Percentiles rank a stretch among this genome's conserved stretches.
Evolutionary conservation across 2,888 invertebrate species (phyloP).

Genomic region (Coelopa pilipes): DNA sequence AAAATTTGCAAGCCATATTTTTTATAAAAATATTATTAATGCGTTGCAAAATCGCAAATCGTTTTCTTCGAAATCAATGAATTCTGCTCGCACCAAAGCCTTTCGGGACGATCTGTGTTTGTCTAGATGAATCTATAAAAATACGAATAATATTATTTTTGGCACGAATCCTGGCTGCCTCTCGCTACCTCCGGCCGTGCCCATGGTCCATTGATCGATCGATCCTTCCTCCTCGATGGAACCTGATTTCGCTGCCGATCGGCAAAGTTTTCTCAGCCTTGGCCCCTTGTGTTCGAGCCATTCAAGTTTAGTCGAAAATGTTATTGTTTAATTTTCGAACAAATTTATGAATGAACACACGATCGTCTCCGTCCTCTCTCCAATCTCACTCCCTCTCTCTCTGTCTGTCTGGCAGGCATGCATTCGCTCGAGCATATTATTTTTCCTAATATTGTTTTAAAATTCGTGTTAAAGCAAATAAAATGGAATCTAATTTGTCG

Average conservation of each 20-base stretch:
- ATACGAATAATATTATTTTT: conserved; percentile 10
- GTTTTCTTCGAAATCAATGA: not conserved
- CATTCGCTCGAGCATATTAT: not conserved
- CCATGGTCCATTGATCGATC: too few species aligned
- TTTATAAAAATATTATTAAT: not conserved
- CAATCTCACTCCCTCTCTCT: not conserved
- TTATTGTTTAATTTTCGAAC: not conserved
- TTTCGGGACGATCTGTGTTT: not conserved
- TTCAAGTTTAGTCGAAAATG: not conserved
- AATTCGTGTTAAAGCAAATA: conserved; percentile 26
- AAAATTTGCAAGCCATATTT: conserved; percentile 2
- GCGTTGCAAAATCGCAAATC: too few species aligned
- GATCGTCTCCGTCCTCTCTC: not conserved
- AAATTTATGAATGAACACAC: conserved; percentile 14
- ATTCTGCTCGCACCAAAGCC: too few species aligned
- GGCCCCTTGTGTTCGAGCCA: too few species aligned
- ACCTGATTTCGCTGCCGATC: not conserved
- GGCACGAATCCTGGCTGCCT: conserved; percentile 1
- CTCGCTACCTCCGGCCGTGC: not conserved
- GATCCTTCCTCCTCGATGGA: too few species aligned
- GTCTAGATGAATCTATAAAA: conserved; percentile 4
- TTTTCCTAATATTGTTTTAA: conserved; percentile 15
- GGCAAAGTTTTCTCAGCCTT: not conserved
- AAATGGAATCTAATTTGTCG: conserved; percentile 27
- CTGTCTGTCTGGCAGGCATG: not conserved